Conservation (phyloP, 2,797 vertebrate genomes). For the Poecilia gillii region DNA sequence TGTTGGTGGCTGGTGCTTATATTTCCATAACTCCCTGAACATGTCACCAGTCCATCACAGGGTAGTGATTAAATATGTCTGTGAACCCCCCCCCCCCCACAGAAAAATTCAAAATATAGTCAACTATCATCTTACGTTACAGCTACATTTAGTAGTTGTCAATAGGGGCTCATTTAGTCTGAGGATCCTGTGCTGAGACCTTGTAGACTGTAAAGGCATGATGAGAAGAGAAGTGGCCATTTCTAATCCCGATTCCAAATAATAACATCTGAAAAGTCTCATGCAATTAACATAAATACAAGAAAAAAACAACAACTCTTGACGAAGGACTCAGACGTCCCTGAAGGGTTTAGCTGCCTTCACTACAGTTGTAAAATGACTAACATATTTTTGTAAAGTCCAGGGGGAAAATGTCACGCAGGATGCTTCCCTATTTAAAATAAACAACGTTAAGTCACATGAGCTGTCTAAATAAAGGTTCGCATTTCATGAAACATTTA, state of each 20-base stretch:
- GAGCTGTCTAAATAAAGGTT: conserved; percentile 5
- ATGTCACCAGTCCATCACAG: neutral
- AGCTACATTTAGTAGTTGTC: neutral
- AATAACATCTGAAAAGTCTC: neutral
- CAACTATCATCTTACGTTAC: neutral
- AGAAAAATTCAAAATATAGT: neutral
- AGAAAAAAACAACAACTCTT: neutral
- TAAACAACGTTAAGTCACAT: conserved; percentile 15
- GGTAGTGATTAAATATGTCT: neutral
- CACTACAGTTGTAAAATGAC: no score
- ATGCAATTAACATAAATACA: neutral
- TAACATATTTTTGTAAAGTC: neutral
- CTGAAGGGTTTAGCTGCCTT: neutral
- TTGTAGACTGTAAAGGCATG: neutral
- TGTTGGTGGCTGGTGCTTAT: neutral
- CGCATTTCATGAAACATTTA: neutral
- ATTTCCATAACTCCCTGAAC: neutral
- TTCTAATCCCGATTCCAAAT: neutral
- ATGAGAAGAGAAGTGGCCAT: neutral
- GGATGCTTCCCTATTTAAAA: neutral
- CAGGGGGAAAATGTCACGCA: neutral
- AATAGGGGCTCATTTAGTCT: neutral
- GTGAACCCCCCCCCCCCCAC: neutral
- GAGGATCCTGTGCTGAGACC: neutral
- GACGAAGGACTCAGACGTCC: neutral